Evolutionary conservation across 2,113 vertebrate genomes (phyloP).

Genomic region (Otolemur garnettii): DNA sequence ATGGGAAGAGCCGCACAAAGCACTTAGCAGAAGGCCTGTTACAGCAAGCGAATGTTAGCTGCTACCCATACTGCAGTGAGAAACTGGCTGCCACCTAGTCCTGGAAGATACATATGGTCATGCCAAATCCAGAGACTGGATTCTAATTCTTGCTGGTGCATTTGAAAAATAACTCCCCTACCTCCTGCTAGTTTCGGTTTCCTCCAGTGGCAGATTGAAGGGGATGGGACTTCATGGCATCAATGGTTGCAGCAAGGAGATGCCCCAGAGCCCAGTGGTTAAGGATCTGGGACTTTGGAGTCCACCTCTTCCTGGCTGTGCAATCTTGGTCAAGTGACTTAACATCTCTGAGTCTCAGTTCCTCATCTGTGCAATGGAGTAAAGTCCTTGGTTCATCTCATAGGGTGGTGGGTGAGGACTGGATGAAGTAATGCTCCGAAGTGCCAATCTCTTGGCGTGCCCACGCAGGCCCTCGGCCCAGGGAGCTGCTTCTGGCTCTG

Average conservation of each 20-base stretch:
- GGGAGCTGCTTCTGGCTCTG: not conserved
- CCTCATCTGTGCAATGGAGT: not conserved
- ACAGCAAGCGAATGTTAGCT: no score
- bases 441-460: not conserved
- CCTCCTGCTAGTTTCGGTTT: not conserved
- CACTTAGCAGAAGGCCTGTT: not conserved
- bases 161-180: not conserved
- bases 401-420: not conserved
- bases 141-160: not conserved
- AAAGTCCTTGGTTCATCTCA: not conserved
- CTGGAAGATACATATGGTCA: not conserved
- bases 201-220: not conserved
- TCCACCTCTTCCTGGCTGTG: not conserved
- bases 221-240: not conserved
- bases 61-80: no score
- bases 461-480: fast-evolving
- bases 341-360: not conserved
- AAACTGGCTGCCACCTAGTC: not conserved
- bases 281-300: not conserved
- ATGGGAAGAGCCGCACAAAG: not conserved
- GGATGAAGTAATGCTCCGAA: not conserved
- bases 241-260: not conserved
- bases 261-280: not conserved
- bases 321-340: not conserved
- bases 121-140: not conserved